A percentile compares a stretch with the other conserved stretches of the same genome.
Conservation (phyloP, 2,113 vertebrate species). For the Pygathrix nemaeus region DNA sequence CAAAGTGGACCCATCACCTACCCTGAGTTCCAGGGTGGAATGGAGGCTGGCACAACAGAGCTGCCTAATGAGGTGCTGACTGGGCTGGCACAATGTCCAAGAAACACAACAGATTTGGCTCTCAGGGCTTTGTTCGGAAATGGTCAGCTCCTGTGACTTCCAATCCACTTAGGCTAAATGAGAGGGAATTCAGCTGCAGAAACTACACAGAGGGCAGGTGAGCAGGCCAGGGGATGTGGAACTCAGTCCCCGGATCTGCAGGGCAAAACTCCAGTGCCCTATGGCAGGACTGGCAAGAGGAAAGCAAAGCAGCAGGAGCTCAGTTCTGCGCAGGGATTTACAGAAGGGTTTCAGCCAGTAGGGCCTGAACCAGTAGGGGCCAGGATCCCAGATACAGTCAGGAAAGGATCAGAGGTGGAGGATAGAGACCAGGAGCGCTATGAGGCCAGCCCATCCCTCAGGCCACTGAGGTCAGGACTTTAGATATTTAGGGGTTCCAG, state of each 20-base stretch:
- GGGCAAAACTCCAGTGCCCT: neutral
- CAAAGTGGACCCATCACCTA: neutral
- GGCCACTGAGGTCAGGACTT: neutral
- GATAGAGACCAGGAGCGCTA: neutral
- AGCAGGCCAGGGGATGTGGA: neutral
- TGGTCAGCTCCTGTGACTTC: neutral
- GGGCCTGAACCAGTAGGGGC: too few relatives aligned
- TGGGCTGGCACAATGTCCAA: neutral
- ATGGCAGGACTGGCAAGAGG: neutral
- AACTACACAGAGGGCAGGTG: neutral
- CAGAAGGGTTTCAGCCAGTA: neutral
- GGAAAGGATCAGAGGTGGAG: neutral
- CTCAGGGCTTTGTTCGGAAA: neutral
- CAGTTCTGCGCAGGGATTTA: neutral
- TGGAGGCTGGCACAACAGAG: neutral
- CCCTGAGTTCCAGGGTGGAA: neutral
- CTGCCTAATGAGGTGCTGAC: neutral
- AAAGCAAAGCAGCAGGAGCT: neutral
- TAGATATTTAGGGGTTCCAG: neutral
- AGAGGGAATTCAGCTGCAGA: neutral
- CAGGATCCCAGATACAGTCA: neutral
- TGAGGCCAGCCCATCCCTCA: neutral
- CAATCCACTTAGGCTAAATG: neutral
- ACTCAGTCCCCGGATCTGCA: too few relatives aligned
- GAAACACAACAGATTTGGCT: neutral